Evolutionary conservation across 2,888 invertebrate genomes (phyloP).

Genomic region (Plagodis pulveraria): DNA sequence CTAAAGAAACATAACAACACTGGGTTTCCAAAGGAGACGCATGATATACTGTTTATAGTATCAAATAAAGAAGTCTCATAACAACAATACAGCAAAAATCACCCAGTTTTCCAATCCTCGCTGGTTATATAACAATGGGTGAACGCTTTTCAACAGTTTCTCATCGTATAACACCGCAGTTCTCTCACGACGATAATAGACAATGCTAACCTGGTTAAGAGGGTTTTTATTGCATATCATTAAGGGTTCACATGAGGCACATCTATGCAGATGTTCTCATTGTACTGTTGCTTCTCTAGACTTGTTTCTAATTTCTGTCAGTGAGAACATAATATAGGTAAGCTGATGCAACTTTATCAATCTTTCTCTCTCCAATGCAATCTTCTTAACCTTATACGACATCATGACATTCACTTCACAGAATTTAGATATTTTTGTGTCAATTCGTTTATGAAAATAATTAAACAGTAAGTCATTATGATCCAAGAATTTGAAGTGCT

Average conservation of each 20-base stretch:
- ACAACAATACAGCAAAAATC: slow-evolving; percentile 2
- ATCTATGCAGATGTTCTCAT: slow-evolving; percentile 1
- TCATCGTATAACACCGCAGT: slow-evolving; percentile 5
- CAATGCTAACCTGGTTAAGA: slow-evolving; percentile 13
- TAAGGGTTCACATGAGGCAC: slow-evolving; percentile 5
- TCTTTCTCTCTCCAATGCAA: too few species aligned
- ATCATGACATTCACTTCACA: too few species aligned
- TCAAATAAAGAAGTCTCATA: background rate
- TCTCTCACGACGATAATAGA: slow-evolving; percentile 3
- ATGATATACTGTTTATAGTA: background rate
- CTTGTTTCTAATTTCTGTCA: background rate
- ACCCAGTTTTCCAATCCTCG: slow-evolving; percentile 4
- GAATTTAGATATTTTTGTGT: too few species aligned
- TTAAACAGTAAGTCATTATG: too few species aligned
- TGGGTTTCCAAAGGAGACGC: too few species aligned
- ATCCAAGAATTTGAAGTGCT: too few species aligned
- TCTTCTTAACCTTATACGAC: too few species aligned
- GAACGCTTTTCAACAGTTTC: slow-evolving; percentile 12
- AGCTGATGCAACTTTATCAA: too few species aligned
- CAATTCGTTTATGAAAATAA: too few species aligned
- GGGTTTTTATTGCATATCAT: slow-evolving; percentile 13
- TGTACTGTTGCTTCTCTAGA: background rate
- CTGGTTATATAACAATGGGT: slow-evolving; percentile 19
- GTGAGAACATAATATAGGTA: too few species aligned
- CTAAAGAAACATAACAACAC: too few species aligned